These are phyloP conservation scores for Piprites chloris DNA, from an alignment of 2,113 vertebrate species.

Conservation along the genomic window DNA sequence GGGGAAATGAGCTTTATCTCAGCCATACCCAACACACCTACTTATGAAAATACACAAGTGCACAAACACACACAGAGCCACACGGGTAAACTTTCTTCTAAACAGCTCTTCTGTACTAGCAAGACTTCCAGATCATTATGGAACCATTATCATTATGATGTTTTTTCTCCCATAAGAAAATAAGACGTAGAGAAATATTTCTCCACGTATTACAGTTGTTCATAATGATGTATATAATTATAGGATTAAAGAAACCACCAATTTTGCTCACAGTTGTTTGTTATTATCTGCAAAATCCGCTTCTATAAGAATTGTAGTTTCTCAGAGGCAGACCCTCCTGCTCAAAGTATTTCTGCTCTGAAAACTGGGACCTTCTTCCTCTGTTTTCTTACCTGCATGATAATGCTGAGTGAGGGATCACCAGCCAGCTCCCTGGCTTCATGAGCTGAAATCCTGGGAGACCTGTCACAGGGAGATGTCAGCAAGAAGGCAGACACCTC, in stretches of 20 bases:
- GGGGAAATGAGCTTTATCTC: not conserved
- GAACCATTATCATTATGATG: not conserved
- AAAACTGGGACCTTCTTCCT: not conserved
- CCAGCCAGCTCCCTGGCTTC: not conserved
- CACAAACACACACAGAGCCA: not conserved
- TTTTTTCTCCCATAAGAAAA: not conserved
- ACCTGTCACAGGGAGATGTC: not conserved
- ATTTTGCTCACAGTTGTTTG: not conserved
- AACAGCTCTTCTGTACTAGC: not conserved
- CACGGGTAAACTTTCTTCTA: not conserved
- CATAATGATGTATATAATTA: not conserved
- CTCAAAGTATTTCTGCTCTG: not conserved
- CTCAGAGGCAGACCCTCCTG: not conserved
- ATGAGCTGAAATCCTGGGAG: not conserved
- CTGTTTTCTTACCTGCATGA: not conserved
- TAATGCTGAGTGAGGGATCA: not conserved
- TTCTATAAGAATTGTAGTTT: not conserved
- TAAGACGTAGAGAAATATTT: not conserved
- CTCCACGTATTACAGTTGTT: not conserved
- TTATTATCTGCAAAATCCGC: not conserved
- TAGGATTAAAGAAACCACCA: not conserved
- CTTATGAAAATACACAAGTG: no score
- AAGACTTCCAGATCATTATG: not conserved
- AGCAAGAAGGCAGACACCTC: not conserved
- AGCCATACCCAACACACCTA: not conserved